A percentile compares a stretch with the other conserved stretches of the same genome.
Evolutionary conservation across 2,797 vertebrate genomes (phyloP).

Genomic region (Poecile montanus): DNA sequence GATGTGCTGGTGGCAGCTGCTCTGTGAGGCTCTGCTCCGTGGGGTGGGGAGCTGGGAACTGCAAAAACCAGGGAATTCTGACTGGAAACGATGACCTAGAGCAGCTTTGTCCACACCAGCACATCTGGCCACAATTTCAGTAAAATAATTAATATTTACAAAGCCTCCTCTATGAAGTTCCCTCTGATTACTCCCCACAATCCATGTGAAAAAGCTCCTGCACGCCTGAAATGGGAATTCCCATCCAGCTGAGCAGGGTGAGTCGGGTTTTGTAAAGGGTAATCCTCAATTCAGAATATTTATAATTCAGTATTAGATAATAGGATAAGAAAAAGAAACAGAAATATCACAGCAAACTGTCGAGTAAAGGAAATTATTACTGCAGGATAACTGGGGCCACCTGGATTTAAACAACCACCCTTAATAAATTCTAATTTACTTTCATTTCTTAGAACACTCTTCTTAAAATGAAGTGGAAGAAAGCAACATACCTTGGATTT

Average conservation of each 20-base stretch:
- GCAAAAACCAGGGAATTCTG: accelerated
- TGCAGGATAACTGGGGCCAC: background rate
- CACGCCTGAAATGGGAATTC: background rate
- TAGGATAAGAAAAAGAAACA: background rate
- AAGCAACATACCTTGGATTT: conserved; percentile 86
- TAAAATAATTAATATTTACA: background rate
- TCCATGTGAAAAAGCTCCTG: background rate
- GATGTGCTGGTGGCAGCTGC: background rate
- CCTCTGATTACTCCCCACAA: background rate
- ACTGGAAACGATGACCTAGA: background rate
- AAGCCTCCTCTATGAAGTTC: background rate
- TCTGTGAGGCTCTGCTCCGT: background rate
- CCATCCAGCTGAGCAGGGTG: accelerated
- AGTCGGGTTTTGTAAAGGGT: background rate
- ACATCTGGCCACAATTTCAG: background rate
- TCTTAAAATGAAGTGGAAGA: background rate
- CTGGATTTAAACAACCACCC: background rate
- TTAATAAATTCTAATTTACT: background rate
- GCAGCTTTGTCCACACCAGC: background rate
- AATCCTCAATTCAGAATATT: background rate
- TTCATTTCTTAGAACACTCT: background rate
- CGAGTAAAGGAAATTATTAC: background rate
- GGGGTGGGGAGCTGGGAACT: background rate
- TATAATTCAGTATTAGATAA: background rate
- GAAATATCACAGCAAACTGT: background rate